A percentile compares a stretch with the other conserved stretches of the same genome.
Conservation (phyloP, 2,888 invertebrate species). For the Eumacrocentrus americanus region DNA sequence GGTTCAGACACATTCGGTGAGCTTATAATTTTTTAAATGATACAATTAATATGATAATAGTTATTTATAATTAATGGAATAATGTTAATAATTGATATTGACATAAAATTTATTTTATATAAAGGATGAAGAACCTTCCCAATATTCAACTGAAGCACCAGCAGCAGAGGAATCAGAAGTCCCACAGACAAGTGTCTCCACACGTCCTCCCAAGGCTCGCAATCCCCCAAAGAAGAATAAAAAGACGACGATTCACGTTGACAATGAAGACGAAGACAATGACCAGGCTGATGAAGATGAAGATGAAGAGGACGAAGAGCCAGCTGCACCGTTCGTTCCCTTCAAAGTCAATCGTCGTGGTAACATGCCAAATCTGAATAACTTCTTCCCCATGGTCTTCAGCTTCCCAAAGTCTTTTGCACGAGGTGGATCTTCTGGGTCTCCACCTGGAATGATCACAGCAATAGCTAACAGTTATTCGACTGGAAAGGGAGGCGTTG, state of each 20-base stretch:
- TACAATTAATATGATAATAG: too few relatives aligned
- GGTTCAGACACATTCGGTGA: not conserved
- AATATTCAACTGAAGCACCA: constrained; percentile 51
- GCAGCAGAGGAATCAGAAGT: constrained; percentile 57
- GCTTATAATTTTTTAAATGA: not conserved
- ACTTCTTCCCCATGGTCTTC: constrained; percentile 74
- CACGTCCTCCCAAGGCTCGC: constrained; percentile 24
- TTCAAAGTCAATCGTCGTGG: constrained; percentile 50
- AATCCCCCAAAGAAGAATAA: constrained; percentile 45
- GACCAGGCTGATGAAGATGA: constrained; percentile 66
- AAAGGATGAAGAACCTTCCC: constrained; percentile 22
- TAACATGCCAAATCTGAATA: constrained; percentile 59
- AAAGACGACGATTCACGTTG: constrained; percentile 46
- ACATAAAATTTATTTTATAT: constrained; percentile 4
- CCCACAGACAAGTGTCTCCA: constrained; percentile 9
- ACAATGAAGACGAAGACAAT: constrained; percentile 63
- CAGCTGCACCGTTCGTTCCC: constrained; percentile 41
- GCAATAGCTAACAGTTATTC: constrained; percentile 78
- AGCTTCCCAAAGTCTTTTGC: constrained; percentile 62
- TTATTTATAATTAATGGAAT: not conserved
- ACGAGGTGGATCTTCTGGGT: constrained; percentile 49
- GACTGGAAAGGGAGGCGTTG: constrained; percentile 74
- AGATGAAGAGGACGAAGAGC: constrained; percentile 52
- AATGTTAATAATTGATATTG: constrained; percentile 4
- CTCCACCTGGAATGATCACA: constrained; percentile 68